Evolutionary conservation across 2,888 invertebrate genomes (phyloP).

Genomic region (Oscheius onirici): DNA sequence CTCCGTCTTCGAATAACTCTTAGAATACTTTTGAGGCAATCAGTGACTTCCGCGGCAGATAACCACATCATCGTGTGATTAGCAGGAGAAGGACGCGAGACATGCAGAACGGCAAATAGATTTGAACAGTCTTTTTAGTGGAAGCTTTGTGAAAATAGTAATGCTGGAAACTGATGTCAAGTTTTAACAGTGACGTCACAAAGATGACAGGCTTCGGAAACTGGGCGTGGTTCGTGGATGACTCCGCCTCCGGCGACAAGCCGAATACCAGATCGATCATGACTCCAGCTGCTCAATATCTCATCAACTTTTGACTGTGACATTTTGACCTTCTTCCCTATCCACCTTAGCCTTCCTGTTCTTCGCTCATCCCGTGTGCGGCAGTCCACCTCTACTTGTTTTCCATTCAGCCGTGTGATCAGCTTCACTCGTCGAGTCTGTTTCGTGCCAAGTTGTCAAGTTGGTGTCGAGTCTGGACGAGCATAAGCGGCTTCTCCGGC

Average conservation of each 20-base stretch:
- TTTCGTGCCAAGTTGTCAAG: not conserved
- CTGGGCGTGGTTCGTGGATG: slow-evolving; percentile 18
- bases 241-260: slow-evolving; percentile 28
- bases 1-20: no score
- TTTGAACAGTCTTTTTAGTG: no score
- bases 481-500: slow-evolving; percentile 26
- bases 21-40: no score
- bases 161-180: not conserved
- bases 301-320: not conserved
- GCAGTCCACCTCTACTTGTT: slow-evolving; percentile 14
- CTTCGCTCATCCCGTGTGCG: slow-evolving; percentile 6
- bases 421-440: not conserved
- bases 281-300: not conserved
- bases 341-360: not conserved
- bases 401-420: slow-evolving; percentile 17
- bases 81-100: not conserved
- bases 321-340: not conserved
- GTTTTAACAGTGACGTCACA: slow-evolving; percentile 13
- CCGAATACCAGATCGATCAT: slow-evolving; percentile 24
- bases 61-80: not conserved
- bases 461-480: slow-evolving; percentile 31
- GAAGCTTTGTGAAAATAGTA: no score
- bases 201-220: slow-evolving; percentile 22
- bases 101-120: not conserved
- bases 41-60: not conserved